Conservation (phyloP, 2,113 vertebrate genomes). For the Lanius collurio region DNA sequence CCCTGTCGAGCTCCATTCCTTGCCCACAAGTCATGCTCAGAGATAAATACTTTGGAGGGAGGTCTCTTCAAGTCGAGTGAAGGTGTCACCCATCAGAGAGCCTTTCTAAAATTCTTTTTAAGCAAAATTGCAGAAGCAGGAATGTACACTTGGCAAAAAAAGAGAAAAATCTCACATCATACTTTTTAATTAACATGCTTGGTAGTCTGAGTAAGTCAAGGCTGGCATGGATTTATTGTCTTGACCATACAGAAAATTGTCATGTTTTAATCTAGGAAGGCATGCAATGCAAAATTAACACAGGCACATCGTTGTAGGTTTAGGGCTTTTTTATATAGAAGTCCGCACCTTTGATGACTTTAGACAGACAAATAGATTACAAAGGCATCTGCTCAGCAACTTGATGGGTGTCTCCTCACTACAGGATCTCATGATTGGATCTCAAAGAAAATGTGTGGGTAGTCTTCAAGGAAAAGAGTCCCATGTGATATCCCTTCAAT, state of each 20-base stretch:
- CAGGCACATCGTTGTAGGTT: background rate
- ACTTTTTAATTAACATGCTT: background rate
- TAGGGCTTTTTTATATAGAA: background rate
- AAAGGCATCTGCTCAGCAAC: slow-evolving; percentile 12
- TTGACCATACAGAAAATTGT: background rate
- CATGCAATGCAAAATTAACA: background rate
- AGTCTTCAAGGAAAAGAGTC: slow-evolving; percentile 25
- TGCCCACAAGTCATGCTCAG: background rate
- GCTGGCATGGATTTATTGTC: background rate
- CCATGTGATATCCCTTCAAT: background rate
- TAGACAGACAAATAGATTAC: background rate
- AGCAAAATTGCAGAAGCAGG: background rate
- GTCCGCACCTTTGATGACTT: background rate
- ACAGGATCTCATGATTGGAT: slow-evolving; percentile 5
- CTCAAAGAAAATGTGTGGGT: slow-evolving; percentile 33
- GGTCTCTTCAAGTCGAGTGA: background rate
- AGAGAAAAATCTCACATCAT: too few species aligned
- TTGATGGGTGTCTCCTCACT: background rate
- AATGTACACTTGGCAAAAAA: background rate
- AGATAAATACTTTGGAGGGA: background rate
- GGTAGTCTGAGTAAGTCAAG: background rate
- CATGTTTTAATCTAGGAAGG: background rate
- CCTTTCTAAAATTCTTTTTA: background rate
- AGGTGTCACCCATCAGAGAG: background rate
- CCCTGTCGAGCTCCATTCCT: background rate